These are phyloP conservation scores for Megalopta genalis DNA, from an alignment of 1,140 invertebrate genomes.

Conservation along the genomic window DNA sequence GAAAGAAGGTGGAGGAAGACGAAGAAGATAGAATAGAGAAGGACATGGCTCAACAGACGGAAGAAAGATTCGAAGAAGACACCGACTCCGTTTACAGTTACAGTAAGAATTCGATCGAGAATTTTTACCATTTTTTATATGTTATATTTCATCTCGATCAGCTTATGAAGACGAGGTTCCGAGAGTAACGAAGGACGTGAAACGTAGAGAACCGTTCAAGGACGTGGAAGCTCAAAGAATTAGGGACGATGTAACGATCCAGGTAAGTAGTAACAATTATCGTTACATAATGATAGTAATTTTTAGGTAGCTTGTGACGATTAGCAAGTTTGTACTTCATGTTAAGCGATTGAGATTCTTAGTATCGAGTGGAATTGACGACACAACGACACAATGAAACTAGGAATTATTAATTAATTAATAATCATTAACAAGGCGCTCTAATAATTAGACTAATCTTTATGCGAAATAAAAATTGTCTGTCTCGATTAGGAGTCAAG, in stretches of 20 bases:
- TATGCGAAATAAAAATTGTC: too few relatives aligned
- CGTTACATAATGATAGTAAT: too few relatives aligned
- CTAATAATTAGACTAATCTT: too few relatives aligned
- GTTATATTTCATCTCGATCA: neutral
- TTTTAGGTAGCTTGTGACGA: too few relatives aligned
- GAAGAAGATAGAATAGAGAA: constrained; percentile 29
- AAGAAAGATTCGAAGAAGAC: constrained; percentile 39
- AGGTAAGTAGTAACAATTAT: constrained; percentile 61
- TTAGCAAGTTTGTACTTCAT: too few relatives aligned
- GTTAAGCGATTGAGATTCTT: too few relatives aligned
- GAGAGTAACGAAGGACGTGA: constrained; percentile 19
- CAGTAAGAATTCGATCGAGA: constrained; percentile 48
- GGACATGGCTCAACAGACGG: constrained; percentile 39
- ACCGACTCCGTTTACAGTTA: constrained; percentile 64
- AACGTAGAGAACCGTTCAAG: constrained; percentile 57
- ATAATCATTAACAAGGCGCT: too few relatives aligned
- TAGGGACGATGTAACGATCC: constrained; percentile 76
- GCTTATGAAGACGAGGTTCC: constrained; percentile 67
- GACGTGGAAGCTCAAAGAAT: constrained; percentile 75
- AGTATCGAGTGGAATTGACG: too few relatives aligned
- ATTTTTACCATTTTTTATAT: neutral
- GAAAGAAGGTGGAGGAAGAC: constrained; percentile 40
- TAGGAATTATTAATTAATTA: too few relatives aligned
- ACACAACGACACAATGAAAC: too few relatives aligned
- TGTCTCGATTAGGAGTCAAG: too few relatives aligned